phyloP scores from a whole-genome alignment of 2,113 vertebrate genomes.

The Gracilinanus agilis region DNA sequence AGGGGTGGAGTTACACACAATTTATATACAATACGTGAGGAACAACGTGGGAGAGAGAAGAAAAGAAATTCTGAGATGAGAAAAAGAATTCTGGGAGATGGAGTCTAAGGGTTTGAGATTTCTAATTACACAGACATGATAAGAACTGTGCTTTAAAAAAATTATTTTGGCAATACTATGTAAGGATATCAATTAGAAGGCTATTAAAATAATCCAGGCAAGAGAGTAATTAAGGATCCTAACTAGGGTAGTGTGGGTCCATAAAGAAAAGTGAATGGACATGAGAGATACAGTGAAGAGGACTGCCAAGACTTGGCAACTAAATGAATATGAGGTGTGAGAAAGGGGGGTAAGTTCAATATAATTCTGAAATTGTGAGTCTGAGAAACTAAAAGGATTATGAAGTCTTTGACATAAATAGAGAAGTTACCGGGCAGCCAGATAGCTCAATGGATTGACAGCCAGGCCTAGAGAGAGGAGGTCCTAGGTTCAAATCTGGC shows the following conservation, averaged over 20 bases:
- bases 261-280: neutral
- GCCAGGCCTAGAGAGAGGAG: too few relatives aligned
- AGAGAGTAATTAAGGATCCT: neutral
- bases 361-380: neutral
- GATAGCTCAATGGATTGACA: too few relatives aligned
- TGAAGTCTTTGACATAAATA: neutral
- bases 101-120: too few relatives aligned
- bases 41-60: too few relatives aligned
- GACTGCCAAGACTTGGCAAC: neutral
- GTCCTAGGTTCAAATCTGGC: too few relatives aligned
- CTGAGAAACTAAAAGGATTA: neutral
- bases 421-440: too few relatives aligned
- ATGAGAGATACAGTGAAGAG: neutral
- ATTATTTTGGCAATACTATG: neutral
- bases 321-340: neutral
- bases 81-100: too few relatives aligned
- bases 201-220: neutral
- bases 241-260: neutral
- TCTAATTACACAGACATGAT: too few relatives aligned
- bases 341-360: neutral
- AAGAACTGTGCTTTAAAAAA: neutral
- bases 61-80: too few relatives aligned
- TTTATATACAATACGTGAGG: too few relatives aligned
- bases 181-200: neutral
- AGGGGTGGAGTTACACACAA: too few relatives aligned